Evolutionary conservation across 2,888 invertebrate species (phyloP).

Genomic region (Cistogaster globosa): DNA sequence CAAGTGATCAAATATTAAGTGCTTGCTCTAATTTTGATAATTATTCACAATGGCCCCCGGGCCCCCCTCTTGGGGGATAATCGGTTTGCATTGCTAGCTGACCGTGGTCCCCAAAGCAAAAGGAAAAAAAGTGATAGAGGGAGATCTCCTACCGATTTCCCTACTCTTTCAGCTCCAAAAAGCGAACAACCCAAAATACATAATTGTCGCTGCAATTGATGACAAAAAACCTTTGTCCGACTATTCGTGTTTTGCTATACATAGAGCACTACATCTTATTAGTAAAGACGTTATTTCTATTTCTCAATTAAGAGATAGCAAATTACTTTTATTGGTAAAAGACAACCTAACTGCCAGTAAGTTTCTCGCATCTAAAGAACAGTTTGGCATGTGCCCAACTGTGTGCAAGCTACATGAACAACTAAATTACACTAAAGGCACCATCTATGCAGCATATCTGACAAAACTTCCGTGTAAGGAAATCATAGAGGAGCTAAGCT

Average conservation of each 20-base stretch:
- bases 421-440: neutral
- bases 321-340: neutral
- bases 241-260: constrained; percentile 6
- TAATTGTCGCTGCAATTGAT: neutral
- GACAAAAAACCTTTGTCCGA: constrained; percentile 3
- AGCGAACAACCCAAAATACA: neutral
- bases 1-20: too few species aligned
- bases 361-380: neutral
- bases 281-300: neutral
- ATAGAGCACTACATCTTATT: neutral
- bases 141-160: neutral
- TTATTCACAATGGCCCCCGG: too few species aligned
- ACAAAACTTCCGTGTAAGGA: too few species aligned
- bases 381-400: too few species aligned
- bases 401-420: neutral
- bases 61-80: too few species aligned
- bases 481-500: too few species aligned
- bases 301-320: neutral
- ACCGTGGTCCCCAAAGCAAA: neutral
- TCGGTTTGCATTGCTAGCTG: too few species aligned
- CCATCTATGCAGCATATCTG: neutral
- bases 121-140: neutral
- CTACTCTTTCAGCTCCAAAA: neutral
- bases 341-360: too few species aligned
- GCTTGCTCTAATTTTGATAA: too few species aligned